Evolutionary conservation across 2,888 invertebrate species (phyloP).

Genomic region (Callinectes sapidus): DNA sequence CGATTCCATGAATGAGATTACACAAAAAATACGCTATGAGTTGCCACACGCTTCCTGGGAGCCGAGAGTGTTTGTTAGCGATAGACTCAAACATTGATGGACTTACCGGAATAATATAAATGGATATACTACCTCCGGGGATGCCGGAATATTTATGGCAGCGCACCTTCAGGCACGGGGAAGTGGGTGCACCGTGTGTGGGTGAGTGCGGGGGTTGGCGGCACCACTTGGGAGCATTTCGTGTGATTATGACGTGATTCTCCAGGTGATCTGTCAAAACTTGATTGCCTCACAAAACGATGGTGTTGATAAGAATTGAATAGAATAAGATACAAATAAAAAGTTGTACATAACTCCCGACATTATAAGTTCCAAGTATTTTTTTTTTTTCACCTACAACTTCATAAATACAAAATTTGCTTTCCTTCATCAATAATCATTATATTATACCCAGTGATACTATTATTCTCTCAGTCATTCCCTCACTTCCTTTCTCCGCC

Average conservation of each 20-base stretch:
- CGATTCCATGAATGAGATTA: slow-evolving; percentile 56
- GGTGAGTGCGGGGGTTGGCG: neutral
- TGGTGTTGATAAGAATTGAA: neutral
- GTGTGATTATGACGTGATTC: neutral
- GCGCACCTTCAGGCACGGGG: neutral
- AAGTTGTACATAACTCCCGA: too few relatives aligned
- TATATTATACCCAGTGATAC: neutral
- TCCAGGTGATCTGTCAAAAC: neutral
- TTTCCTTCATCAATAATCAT: neutral
- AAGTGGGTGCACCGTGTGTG: neutral
- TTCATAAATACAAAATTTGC: neutral
- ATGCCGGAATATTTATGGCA: neutral
- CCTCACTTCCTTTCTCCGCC: neutral
- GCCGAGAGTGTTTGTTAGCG: neutral
- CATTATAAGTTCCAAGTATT: too few relatives aligned
- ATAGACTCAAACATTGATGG: neutral
- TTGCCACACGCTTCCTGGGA: slow-evolving; percentile 19
- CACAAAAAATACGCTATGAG: neutral
- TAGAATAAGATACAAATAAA: too few relatives aligned
- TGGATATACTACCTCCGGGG: neutral
- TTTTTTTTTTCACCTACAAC: neutral
- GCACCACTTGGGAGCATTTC: neutral
- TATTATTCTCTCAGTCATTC: neutral
- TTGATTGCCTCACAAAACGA: neutral
- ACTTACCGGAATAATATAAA: neutral